phyloP scores from a whole-genome alignment of 1,140 invertebrate genomes.

The Brachionus sp. region DNA sequence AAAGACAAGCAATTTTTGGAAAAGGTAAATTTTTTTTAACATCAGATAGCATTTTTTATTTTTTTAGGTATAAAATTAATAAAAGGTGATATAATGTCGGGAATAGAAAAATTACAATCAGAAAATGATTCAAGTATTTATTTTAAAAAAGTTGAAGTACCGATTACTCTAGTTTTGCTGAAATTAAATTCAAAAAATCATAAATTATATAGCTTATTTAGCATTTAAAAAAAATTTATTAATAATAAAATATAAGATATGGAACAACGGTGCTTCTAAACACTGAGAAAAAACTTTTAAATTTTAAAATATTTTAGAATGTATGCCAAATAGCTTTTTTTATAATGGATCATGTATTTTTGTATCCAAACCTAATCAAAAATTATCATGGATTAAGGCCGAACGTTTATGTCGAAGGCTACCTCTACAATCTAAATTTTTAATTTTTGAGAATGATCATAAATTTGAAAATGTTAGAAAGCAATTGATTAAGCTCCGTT shows the following conservation, averaged over 20 bases:
- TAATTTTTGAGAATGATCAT: slow-evolving; percentile 33
- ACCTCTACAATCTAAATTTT: not conserved
- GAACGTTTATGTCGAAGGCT: slow-evolving; percentile 34
- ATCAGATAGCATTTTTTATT: not conserved
- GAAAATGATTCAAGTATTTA: not conserved
- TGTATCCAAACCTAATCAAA: slow-evolving; percentile 20
- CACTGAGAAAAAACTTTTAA: not conserved
- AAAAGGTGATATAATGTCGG: not conserved
- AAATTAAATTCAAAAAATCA: not conserved
- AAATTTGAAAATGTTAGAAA: slow-evolving; percentile 20
- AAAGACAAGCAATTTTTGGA: not conserved
- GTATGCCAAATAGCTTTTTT: slow-evolving; percentile 15
- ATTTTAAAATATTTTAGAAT: not conserved
- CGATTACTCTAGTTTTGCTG: not conserved
- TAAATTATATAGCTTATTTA: not conserved
- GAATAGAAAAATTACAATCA: slow-evolving; percentile 6
- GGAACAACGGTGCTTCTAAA: not conserved
- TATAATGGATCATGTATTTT: slow-evolving; percentile 38
- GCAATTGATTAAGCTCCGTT: slow-evolving; percentile 10
- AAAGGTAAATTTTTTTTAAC: not conserved
- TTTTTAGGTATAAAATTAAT: not conserved
- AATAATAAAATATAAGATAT: no score
- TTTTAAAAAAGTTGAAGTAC: not conserved
- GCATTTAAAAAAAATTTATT: no score
- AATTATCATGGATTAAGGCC: slow-evolving; percentile 17